Percentiles rank a stretch among this genome's conserved stretches.
Evolutionary conservation across 2,888 invertebrate species (phyloP).

Genomic region (Scelioninae gen. 1): DNA sequence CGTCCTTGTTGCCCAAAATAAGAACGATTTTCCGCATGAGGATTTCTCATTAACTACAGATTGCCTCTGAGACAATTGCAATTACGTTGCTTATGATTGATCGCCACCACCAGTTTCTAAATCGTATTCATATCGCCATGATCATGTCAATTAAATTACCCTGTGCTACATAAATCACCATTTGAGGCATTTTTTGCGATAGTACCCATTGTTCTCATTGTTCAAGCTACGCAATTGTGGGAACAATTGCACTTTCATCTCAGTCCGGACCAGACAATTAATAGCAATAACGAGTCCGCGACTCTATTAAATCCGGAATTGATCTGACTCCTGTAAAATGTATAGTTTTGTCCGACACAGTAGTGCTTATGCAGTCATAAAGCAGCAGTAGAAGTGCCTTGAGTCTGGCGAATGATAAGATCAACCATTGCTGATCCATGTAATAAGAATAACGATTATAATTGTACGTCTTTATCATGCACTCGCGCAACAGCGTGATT

Average conservation of each 20-base stretch:
- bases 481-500: conserved; percentile 65
- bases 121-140: conserved; percentile 29
- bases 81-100: conserved; percentile 30
- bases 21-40: conserved; percentile 29
- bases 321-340: conserved; percentile 41
- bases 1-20: conserved; percentile 16
- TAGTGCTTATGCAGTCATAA: conserved; percentile 49
- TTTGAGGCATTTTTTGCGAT: conserved; percentile 37
- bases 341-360: conserved; percentile 4
- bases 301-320: conserved; percentile 60
- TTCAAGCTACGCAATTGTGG: conserved; percentile 68
- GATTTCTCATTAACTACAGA: conserved; percentile 16
- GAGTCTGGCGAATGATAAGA: conserved; percentile 56
- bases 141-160: conserved; percentile 53
- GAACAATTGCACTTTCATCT: conserved; percentile 58
- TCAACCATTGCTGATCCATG: conserved; percentile 53
- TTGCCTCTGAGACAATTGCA: neutral
- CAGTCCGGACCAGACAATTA: conserved; percentile 48
- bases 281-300: conserved; percentile 54
- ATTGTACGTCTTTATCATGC: conserved; percentile 71
- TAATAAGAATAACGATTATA: conserved; percentile 66
- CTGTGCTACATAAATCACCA: conserved; percentile 48
- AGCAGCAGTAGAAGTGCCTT: conserved; percentile 16
- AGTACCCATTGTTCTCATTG: conserved; percentile 51
- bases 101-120: neutral